Conservation (phyloP, 2,888 invertebrate species). For the Alloscopus bannaensis region DNA sequence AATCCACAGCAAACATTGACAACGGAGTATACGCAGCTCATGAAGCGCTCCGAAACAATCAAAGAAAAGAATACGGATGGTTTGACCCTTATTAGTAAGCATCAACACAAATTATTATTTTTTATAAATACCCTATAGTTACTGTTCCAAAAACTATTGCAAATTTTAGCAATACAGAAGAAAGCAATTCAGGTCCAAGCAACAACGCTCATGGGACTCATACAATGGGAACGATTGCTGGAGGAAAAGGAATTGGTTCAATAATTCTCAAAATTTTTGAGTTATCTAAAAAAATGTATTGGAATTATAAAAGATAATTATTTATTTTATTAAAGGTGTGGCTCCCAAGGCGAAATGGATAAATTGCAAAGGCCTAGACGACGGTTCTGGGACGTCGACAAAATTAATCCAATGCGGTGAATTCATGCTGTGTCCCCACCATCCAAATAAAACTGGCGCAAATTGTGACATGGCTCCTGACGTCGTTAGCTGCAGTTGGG, state of each 20-base stretch:
- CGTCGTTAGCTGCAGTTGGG: slow-evolving; percentile 39
- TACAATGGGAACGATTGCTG: slow-evolving; percentile 4
- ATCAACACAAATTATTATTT: neutral
- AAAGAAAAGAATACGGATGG: slow-evolving; percentile 1
- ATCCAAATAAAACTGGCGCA: slow-evolving; percentile 25
- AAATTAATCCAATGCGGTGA: slow-evolving; percentile 25
- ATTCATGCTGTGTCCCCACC: slow-evolving; percentile 22
- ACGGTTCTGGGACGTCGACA: slow-evolving; percentile 14
- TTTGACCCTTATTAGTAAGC: slow-evolving; percentile 17
- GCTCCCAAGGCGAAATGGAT: slow-evolving; percentile 41
- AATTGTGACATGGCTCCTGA: slow-evolving; percentile 35
- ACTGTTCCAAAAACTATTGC: no score
- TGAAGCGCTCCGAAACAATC: slow-evolving; percentile 15
- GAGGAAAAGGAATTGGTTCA: neutral
- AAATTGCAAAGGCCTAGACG: slow-evolving; percentile 29
- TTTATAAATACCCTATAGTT: no score
- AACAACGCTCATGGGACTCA: neutral
- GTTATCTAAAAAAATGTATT: no score
- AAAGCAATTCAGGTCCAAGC: neutral
- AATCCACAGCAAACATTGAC: slow-evolving; percentile 37
- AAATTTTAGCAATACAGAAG: neutral
- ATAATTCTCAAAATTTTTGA: no score
- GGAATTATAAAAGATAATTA: no score
- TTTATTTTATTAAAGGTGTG: no score
- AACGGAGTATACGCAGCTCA: slow-evolving; percentile 29